Evolutionary conservation across 2,797 vertebrate genomes (phyloP), one percentile per base, ranked within the genome.

Genomic region (Acipenser transmontanus): DNA sequence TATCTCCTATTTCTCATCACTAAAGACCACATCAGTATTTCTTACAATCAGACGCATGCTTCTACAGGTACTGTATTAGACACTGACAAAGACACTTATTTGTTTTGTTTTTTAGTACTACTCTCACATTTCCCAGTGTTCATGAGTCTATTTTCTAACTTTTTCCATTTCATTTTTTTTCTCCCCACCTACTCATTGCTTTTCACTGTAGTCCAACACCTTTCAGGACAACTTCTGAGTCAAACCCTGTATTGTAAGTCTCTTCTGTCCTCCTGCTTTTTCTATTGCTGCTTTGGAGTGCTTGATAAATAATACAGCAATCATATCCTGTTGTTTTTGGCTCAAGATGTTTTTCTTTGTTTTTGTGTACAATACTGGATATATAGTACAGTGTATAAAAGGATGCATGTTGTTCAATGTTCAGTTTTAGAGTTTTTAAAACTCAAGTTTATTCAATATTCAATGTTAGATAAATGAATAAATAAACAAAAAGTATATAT

Each of bases 241-340:
- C 83, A 68, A 74, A 67, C 13, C 64, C 8, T 71, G 77, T 81
- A 50, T 65, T 82, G 81, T 85, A 78, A 86, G 82, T 85, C 69
- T 64, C 6, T 50, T 63, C 72, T 0, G 47, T 47, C 63, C 60
- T 8, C 52, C 20, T 5, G 13, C 50, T 62, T 68, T 17, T 8
- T 57, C 47, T 70, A 54, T 59, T 59, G 57, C 6, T 62, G 4
- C 8, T 62, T 57, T 14, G 47, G 12, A 17, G 17, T 49, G 34
- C 34, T 34, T 34, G 2, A 3, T 34, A 34, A 34, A 34, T 34
- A 34, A 34, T 34, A 34, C 34, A 34, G 34, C 34, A 34, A 34
- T 34, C 34, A 3, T 34, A 34, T 34, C 4, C 34, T 34, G 34
- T 34, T 34, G 34, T 34, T 34, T 34, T 34, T 3, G 34, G 34